These are phyloP conservation scores for Caenorhabditis brenneri DNA, from an alignment of 1,140 invertebrate genomes.

Conservation along the genomic window DNA sequence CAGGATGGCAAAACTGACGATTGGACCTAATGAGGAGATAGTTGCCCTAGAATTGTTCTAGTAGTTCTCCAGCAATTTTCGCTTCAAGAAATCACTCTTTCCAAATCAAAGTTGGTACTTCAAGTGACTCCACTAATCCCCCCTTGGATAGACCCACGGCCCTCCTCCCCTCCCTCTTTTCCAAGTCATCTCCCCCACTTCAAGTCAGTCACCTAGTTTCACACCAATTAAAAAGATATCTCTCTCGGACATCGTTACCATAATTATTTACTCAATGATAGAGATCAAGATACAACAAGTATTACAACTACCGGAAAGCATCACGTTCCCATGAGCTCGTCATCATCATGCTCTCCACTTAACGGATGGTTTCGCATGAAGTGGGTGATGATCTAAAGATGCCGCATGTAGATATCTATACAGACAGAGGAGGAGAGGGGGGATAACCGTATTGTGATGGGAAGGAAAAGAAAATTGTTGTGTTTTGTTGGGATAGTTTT, in stretches of 20 bases:
- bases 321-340: background rate
- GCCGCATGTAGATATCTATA: background rate
- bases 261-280: constrained; percentile 2
- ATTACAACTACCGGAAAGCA: background rate
- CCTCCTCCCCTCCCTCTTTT: background rate
- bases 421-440: too few relatives aligned
- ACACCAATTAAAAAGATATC: constrained; percentile 2
- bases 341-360: background rate
- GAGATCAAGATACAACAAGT: background rate
- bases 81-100: too few relatives aligned
- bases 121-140: background rate
- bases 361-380: background rate
- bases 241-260: background rate
- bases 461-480: too few relatives aligned
- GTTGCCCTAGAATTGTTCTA: too few relatives aligned
- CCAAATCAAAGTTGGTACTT: too few relatives aligned
- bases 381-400: background rate
- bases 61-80: too few relatives aligned
- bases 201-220: background rate
- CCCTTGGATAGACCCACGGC: background rate
- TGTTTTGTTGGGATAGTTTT: too few relatives aligned
- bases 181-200: too few relatives aligned
- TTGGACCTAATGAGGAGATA: too few relatives aligned
- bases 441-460: too few relatives aligned
- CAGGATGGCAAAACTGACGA: too few relatives aligned